A percentile compares a stretch with the other conserved stretches of the same genome.
Evolutionary conservation across 2,797 vertebrate species (phyloP).

Genomic region (Iguana delicatissima): DNA sequence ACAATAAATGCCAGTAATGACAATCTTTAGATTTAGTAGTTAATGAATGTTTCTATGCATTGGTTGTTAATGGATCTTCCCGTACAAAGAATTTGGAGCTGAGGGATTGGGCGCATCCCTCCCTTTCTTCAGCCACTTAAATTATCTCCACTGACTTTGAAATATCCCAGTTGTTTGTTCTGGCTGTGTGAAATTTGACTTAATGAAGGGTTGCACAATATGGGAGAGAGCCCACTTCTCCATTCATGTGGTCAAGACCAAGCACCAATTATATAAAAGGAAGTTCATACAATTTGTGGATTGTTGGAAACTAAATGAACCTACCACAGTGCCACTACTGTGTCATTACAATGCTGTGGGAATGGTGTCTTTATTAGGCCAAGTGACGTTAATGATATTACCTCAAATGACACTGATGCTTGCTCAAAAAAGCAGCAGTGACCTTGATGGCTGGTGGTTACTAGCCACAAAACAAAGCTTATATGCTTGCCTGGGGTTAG

Average conservation of each 20-base stretch:
- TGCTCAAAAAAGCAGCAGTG: background rate
- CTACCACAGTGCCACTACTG: background rate
- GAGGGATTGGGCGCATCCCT: slow-evolving; percentile 9
- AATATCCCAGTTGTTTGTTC: slow-evolving; percentile 19
- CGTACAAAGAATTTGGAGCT: slow-evolving; percentile 19
- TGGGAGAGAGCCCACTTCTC: slow-evolving; percentile 48
- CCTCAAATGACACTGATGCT: background rate
- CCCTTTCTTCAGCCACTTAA: slow-evolving; percentile 56
- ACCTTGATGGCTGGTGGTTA: background rate
- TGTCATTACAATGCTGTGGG: background rate
- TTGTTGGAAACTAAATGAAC: background rate
- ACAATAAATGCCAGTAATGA: slow-evolving; percentile 51
- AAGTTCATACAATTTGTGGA: background rate
- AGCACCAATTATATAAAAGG: background rate
- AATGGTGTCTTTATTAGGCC: background rate
- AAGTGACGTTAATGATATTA: background rate
- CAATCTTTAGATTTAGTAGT: slow-evolving; percentile 51
- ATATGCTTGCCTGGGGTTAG: background rate
- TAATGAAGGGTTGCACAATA: slow-evolving; percentile 55
- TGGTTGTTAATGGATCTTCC: slow-evolving; percentile 17
- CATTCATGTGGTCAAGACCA: slow-evolving; percentile 40
- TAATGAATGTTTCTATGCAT: slow-evolving; percentile 39
- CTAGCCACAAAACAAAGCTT: background rate
- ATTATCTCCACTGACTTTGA: slow-evolving; percentile 52
- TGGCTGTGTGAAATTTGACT: slow-evolving; percentile 35